These are phyloP conservation scores for Eucidaris tribuloides DNA, from an alignment of 35 echinoderm and acorn worm species.

Conservation along the genomic window DNA sequence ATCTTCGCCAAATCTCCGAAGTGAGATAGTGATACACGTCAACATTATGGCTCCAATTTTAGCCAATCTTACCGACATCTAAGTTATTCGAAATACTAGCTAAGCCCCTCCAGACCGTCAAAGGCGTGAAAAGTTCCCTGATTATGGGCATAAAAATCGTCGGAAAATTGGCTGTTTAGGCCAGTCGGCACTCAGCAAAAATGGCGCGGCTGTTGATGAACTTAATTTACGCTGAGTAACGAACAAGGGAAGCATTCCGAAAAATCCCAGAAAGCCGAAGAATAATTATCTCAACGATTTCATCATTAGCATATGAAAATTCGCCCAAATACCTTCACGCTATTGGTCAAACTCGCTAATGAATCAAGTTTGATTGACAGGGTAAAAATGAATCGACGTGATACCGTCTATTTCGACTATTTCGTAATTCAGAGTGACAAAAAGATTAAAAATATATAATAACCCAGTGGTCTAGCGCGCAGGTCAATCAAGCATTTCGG, in stretches of 20 bases:
- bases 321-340: neutral
- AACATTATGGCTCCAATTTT: conserved; percentile 51
- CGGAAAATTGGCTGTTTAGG: conserved; percentile 62
- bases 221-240: conserved; percentile 95
- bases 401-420: conserved; percentile 31
- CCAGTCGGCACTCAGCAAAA: conserved; percentile 76
- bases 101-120: conserved; percentile 57
- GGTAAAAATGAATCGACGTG: conserved; percentile 55
- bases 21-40: conserved; percentile 37
- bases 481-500: neutral
- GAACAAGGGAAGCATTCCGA: conserved; percentile 94
- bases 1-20: conserved; percentile 63
- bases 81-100: conserved; percentile 11
- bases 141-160: conserved; percentile 66
- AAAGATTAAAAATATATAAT: conserved; percentile 95
- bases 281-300: conserved; percentile 78
- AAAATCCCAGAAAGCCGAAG: conserved; percentile 90
- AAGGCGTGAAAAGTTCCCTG: conserved; percentile 38
- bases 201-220: conserved; percentile 99
- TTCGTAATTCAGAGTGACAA: conserved; percentile 69
- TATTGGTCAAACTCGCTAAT: conserved; percentile 18
- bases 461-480: conserved; percentile 92
- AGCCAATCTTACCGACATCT: conserved; percentile 43
- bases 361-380: conserved; percentile 37
- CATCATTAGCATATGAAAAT: conserved; percentile 78